A percentile compares a stretch with the other conserved stretches of the same genome.
These are phyloP conservation scores for Pseudochromis fuscus DNA, from an alignment of 2,797 vertebrate genomes.

Conservation along the genomic window DNA sequence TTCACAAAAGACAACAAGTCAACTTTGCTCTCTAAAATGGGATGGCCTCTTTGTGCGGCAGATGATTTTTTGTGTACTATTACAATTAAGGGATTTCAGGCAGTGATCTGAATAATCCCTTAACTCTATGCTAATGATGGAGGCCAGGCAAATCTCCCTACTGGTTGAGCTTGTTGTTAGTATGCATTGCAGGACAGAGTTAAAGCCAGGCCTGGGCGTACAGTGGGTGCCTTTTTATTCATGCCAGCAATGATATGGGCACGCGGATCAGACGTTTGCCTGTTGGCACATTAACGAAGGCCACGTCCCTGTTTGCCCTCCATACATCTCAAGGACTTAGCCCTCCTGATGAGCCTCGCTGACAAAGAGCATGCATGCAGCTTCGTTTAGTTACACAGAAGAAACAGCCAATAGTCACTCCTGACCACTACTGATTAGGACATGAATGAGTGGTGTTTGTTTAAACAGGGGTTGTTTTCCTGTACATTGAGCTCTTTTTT, in stretches of 20 bases:
- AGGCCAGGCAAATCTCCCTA: constrained; percentile 59
- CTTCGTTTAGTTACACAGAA: constrained; percentile 26
- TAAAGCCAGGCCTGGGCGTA: constrained; percentile 59
- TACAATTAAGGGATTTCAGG: constrained; percentile 84
- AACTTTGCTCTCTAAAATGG: constrained; percentile 67
- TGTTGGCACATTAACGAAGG: constrained; percentile 72
- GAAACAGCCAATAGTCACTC: constrained; percentile 37
- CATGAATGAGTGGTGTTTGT: constrained; percentile 24
- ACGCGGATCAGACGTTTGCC: constrained; percentile 68
- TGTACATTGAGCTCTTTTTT: constrained; percentile 30
- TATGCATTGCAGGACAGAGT: constrained; percentile 71
- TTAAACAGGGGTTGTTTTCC: constrained; percentile 30
- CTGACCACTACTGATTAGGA: constrained; percentile 17
- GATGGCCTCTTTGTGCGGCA: constrained; percentile 52
- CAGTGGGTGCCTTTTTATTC: constrained; percentile 67
- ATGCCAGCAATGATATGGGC: constrained; percentile 73
- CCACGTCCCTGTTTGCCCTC: constrained; percentile 68
- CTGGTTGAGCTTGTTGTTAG: constrained; percentile 81
- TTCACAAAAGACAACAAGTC: constrained; percentile 66
- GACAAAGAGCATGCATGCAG: constrained; percentile 49
- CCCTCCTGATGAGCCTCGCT: constrained; percentile 43
- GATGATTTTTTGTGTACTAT: constrained; percentile 78
- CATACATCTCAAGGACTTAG: constrained; percentile 73
- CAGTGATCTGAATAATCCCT: constrained; percentile 82
- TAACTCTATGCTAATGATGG: constrained; percentile 75